Base-by-base conservation (phyloP, 2,113 vertebrate genomes). In the Camelus dromedarius region DNA sequence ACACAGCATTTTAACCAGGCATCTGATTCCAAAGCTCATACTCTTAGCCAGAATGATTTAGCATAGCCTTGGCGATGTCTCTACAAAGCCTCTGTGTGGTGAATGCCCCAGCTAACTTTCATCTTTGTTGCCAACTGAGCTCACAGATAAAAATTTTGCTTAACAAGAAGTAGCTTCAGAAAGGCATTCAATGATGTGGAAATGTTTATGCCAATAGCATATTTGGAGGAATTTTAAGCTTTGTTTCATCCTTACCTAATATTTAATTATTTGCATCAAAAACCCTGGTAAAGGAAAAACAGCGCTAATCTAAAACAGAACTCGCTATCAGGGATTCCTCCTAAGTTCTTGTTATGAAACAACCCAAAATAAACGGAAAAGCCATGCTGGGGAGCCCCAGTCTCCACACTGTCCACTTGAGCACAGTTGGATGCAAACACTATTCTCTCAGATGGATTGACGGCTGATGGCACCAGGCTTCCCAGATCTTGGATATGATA, bases 391-490 rank as follows among this genome's bases (percentile, higher is more conserved):
- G 50, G 42, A 30, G 35, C 69, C 70, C 18, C 96, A 89, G 92
- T 46, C n/a, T 72, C 72, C 72, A 50, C 66, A 62, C 48, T 94
- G 89, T 50, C 22, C 62, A 89, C 6, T 52, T 94, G 56, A 93
- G 77, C 48, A 50, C 14, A 97, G 15, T 70, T 89, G 58, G 69
- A 89, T 70, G 77, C 8, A 95, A 96, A 86, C 9, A 91, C 24
- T 11, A 0, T 89, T 97, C 92, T 95, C 8, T 24, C 67, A 0
- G 0, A 89, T 76, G 28, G 70, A 85, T 0, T 92, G 88, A 97
- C 19, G 82, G 38, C 28, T 91, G 91, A 6, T 7, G 58, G 38
- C 95, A 32, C 9, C 75, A 70, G 30, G 38, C 67, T 76, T 94
- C 82, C 35, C 15, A 64, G n/a, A 80, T 13, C 87, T 94, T 82